Base-by-base conservation (phyloP, 2,888 invertebrate species). In the Arrhopalites spinosus region DNA sequence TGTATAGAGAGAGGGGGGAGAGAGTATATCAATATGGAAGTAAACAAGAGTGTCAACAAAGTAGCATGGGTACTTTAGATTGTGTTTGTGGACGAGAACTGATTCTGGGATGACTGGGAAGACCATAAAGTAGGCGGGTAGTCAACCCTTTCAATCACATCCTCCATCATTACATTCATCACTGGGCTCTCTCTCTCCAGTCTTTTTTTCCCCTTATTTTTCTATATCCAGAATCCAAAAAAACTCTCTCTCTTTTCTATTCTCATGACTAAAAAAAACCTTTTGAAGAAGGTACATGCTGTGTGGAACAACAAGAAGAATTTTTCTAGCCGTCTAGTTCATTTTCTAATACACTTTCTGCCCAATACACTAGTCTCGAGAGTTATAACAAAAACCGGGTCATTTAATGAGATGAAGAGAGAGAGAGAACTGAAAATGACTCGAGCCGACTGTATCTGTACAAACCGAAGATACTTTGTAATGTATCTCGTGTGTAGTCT, bases 81-180 rank as follows among this genome's bases (percentile, higher is more conserved):
- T 53, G n/a, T 23, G n/a, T 53, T 3, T 36, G 36, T 36, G 36
- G 50, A 53, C n/a, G 50, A 20, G 50, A 17, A 50, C 50, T 20
- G n/a, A 11, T 11, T 20, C 3, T 50, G 50, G 3, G 2, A 11
- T 50, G 53, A 53, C 5, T 20, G 5, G 8, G n/a, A n/a, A n/a
- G 53, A 53, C 5, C 20, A 53, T n/a, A 2, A n/a, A 53, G 20
- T 15, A 53, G 53, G 53, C n/a, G 20, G 53, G 53, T 20, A 59
- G 59, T 27, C 59, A 59, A 59, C 59, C 59, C 59, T 59, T 59
- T 23, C 59, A 36, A 36, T 36, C 36, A 7, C 36, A 36, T 36
- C 36, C 36, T 36, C 36, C 36, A 11, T 36, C 36, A 36, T 36
- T 36, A 36, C 36, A 36, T 36, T 36, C 5, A 36, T 36, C 36